Evolutionary conservation across 2,888 invertebrate genomes (phyloP), one percentile per base, ranked within the genome.

Genomic region (Nomada hirtipes): DNA sequence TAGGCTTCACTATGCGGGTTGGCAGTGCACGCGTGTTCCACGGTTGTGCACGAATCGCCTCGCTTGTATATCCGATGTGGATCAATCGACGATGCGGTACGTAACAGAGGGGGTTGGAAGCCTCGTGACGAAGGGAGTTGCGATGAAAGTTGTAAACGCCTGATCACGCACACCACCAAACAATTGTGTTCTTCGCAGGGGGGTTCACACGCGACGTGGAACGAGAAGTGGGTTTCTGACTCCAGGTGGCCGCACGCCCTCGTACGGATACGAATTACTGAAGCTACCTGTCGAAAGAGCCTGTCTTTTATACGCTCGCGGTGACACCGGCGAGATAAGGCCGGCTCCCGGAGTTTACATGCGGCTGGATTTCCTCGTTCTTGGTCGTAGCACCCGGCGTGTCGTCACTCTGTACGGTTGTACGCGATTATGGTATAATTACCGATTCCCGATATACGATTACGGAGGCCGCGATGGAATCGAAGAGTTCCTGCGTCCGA

Each of bases 231-330:
- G 36, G 53, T 44, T 26, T 9, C 18, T n/a, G 42, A 13, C 18
- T 52, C 53, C 47, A 23, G 36, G 69, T 47, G 23, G 13, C 2
- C 50, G 26, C 29, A 18, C 69, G 81, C 72, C 85, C 80, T 76
- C 76, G 68, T 79, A 73, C 64, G 81, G 70, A 76, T 76, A 76
- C 68, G 70, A 87, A 88, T 90, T 79, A 92, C 91, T 91, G 90
- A 88, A 85, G 85, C 26, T 78, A 87, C 79, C 84, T 84, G 81
- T 84, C 86, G 84, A 81, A 81, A 81, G 80, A 79, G 86, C 77
- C 70, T 88, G 88, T 87, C 92, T 92, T 91, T 91, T 92, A 92
- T 92, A 92, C 87, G 82, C 65, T 57, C 57, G 76, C 52, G 73
- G 63, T 82, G 71, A 68, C 60, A 73, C 63, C 53, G 67, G 47